Evolutionary conservation across 2,113 vertebrate genomes (phyloP), one percentile per base, ranked within the genome.

Genomic region (Sturnus vulgaris): DNA sequence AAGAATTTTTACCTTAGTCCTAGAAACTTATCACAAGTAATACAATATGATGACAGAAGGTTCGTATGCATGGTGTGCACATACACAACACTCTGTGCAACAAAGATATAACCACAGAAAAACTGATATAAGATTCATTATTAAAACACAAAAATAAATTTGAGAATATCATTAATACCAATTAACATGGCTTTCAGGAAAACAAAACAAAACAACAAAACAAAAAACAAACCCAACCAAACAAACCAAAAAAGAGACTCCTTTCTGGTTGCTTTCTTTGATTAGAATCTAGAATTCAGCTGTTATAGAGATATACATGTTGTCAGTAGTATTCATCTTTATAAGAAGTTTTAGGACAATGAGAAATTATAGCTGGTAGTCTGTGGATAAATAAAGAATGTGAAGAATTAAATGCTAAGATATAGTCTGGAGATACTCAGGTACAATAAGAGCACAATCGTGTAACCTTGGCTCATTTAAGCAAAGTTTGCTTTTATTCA

Each of bases 1-100:
- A 35, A 87, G 35, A 82, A 87, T 70, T 91, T 68, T 87, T 63
- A 59, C 69, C 47, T 78, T 89, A 85, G 61, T 68, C 65, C 57
- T 59, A 82, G 7, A 87, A 77, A 65, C 3, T 30, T 64, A 39
- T 65, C 19, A 57, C 53, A 57, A 77, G 4, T 46, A 80, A 60
- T 0, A 4, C 17, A 72, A 3, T 76, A 35, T 42, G 30, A 71
- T 63, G 28, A 55, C 14, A 35, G 27, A 68, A 73, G 14, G 15
- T 37, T 65, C 27, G 4, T 40, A 40, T 25, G 55, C 15, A 28
- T 56, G 5, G 68, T 72, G 16, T 35, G 40, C 12, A 47, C 30
- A 33, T 31, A 40, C 21, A 66, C 8, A 65, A 27, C 11, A 27
- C 15, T 46, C 39, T 13, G 19, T 7, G 10, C 44, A 89, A 78